Conservation (phyloP, 2,113 vertebrate species). For the Larimichthys crocea region DNA sequence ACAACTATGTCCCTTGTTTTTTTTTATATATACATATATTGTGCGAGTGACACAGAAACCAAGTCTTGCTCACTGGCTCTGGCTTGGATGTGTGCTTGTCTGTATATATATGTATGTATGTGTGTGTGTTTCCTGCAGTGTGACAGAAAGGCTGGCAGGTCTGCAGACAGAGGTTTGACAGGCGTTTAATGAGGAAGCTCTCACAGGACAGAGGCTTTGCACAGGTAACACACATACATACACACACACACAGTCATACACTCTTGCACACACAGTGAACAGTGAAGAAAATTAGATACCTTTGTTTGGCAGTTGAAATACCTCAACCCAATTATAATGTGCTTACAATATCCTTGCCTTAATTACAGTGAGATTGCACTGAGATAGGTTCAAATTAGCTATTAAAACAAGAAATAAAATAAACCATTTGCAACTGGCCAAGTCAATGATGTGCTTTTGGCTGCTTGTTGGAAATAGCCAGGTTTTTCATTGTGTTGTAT, state of each 20-base stretch:
- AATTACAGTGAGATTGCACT: constrained; percentile 47
- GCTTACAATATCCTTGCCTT: constrained; percentile 41
- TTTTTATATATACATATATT: neutral
- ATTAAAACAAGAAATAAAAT: constrained; percentile 41
- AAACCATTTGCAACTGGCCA: constrained; percentile 19
- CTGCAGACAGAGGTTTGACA: constrained; percentile 74
- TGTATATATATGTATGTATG: constrained; percentile 2
- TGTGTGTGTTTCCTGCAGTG: constrained; percentile 58
- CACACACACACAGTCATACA: neutral
- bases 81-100: constrained; percentile 29
- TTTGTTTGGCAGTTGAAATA: constrained; percentile 50
- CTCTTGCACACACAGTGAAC: constrained; percentile 11
- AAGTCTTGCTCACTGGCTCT: constrained; percentile 10
- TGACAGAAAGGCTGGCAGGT: constrained; percentile 77
- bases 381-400: constrained; percentile 49
- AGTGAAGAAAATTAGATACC: constrained; percentile 23
- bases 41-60: constrained; percentile 13
- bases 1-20: neutral
- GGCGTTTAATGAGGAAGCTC: constrained; percentile 76
- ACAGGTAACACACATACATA: constrained; percentile 38
- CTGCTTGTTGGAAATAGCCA: constrained; percentile 6
- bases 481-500: constrained; percentile 6
- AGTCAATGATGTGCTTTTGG: neutral
- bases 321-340: constrained; percentile 50
- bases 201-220: constrained; percentile 67